These are phyloP conservation scores for Watsonalla cultraria DNA, from an alignment of 2,888 invertebrate genomes.

Conservation along the genomic window DNA sequence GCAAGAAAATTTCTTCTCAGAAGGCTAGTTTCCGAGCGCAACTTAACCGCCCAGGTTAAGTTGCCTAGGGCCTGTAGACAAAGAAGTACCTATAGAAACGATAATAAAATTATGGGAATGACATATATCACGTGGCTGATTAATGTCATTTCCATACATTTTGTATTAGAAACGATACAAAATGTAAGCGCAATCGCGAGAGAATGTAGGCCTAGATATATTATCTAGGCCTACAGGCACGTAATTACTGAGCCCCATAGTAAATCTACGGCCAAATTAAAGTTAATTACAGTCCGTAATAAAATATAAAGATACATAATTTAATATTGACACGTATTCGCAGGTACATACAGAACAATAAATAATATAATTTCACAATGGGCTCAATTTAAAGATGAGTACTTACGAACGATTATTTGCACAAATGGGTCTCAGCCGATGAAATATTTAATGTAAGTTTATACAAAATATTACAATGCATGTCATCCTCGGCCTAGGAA, in stretches of 20 bases:
- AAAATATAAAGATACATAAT: not conserved
- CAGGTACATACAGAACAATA: slow-evolving; percentile 8
- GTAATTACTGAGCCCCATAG: not conserved
- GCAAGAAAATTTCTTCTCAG: no score
- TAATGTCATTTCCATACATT: no score
- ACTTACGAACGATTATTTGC: slow-evolving; percentile 21
- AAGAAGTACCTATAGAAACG: no score
- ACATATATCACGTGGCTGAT: no score
- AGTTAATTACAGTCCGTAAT: not conserved
- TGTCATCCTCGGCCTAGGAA: slow-evolving; percentile 3
- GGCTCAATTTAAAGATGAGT: slow-evolving; percentile 24
- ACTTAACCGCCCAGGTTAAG: no score
- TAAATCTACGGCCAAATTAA: not conserved
- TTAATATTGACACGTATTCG: slow-evolving; percentile 1
- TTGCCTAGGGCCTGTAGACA: no score
- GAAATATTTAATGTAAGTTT: slow-evolving; percentile 26
- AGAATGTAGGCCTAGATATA: no score
- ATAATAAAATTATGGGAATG: no score
- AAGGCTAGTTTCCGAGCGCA: no score
- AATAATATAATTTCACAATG: slow-evolving; percentile 32
- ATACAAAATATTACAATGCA: slow-evolving; percentile 6
- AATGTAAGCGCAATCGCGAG: no score
- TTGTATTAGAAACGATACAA: no score
- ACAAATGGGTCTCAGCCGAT: slow-evolving; percentile 27
- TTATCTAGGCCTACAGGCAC: not conserved